Base-by-base conservation (phyloP, 2,113 vertebrate species). In the Deroptyus accipitrinus region DNA sequence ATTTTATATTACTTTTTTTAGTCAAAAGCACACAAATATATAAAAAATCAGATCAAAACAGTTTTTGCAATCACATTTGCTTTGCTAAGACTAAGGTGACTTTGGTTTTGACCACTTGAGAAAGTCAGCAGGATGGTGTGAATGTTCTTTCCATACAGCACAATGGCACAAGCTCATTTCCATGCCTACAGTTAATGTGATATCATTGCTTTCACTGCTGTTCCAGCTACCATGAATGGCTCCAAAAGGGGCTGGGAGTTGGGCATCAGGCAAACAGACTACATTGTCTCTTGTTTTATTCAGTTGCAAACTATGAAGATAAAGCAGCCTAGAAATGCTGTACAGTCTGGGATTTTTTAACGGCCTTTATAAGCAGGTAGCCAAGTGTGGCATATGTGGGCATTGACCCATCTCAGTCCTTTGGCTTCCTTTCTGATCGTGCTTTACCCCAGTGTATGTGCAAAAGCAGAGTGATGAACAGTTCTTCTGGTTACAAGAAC, bases 371-470 rank as follows among this genome's bases (percentile, higher is more conserved):
- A 11, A 81, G 41, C 35, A 27, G 16, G n/a, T 23, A 69, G 52
- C 30, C 51, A 91, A 48, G 35, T 11, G n/a, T 33, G 37, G 79
- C n/a, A 44, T 35, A 12, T 1, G 3, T 1, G 5, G 7, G 4
- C 17, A 30, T 23, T 12, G 39, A 14, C 10, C 16, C 25, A 31
- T 13, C 39, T 48, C 74, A 44, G 20, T 16, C 39, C 52, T 74
- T 42, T 66, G 33, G 13, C 46, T 76, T 76, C 48, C 48, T 59
- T 66, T 88, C 64, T 51, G 31, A 7, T 48, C 86, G 20, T 61
- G 54, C 13, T 42, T 59, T 59, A 24, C 20, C 41, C 7, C n/a
- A 54, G 79, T 1, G 17, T 19, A 23, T 1, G 0, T 7, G 7
- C 39, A 88, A 37, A 24, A 83, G 51, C 35, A 72, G 33, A 70